phyloP scores from a whole-genome alignment of 2,113 vertebrate genomes.

The Halcyon malimbica region DNA sequence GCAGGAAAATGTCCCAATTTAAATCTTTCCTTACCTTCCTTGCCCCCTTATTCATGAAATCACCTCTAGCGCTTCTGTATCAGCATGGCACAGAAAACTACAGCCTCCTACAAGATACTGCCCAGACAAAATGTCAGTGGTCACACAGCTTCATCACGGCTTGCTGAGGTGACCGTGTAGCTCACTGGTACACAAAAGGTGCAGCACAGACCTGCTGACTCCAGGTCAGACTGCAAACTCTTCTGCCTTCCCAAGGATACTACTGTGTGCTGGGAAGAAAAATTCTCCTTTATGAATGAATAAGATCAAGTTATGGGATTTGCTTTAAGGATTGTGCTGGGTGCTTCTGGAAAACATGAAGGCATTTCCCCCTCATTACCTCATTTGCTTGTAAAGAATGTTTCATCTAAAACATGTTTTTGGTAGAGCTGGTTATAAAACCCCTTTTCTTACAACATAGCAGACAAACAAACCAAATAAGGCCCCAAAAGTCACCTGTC shows the following conservation, averaged over 20 bases:
- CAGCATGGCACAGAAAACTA: background rate
- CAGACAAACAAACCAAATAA: background rate
- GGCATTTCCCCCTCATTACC: background rate
- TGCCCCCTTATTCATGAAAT: background rate
- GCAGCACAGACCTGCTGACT: background rate
- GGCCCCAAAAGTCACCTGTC: background rate
- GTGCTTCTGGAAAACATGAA: background rate
- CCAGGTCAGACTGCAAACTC: background rate
- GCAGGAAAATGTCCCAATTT: background rate
- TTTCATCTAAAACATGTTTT: background rate
- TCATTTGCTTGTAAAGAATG: background rate
- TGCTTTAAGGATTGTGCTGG: background rate
- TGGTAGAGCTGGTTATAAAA: background rate
- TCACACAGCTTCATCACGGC: background rate
- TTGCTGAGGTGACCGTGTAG: accelerated
- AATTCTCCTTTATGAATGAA: background rate
- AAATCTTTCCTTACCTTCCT: background rate
- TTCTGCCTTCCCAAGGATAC: background rate
- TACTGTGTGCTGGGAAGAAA: background rate
- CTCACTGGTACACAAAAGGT: background rate
- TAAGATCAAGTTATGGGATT: background rate
- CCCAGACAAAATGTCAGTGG: background rate
- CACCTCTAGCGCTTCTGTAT: background rate
- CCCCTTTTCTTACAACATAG: background rate
- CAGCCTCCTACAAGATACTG: background rate